Percentiles rank a stretch among this genome's conserved stretches.
Evolutionary conservation across 2,113 vertebrate species (phyloP).

Genomic region (Glaucomys volans): DNA sequence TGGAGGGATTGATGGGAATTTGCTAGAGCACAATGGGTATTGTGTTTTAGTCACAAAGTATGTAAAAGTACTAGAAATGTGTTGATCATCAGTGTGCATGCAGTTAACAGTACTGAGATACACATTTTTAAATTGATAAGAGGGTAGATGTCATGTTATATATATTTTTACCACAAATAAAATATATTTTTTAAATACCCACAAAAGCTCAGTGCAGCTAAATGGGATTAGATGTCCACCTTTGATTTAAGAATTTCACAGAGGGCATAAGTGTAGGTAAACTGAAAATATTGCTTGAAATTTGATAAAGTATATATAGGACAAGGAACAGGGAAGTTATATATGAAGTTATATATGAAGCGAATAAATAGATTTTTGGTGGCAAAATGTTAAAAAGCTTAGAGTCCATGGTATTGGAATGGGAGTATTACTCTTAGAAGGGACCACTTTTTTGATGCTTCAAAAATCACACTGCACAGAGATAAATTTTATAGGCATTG

Average conservation of each 20-base stretch:
- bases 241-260: neutral
- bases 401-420: neutral
- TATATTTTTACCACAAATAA: neutral
- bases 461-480: neutral
- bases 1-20: neutral
- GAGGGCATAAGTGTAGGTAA: neutral
- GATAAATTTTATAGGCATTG: neutral
- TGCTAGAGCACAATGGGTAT: neutral
- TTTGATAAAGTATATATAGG: neutral
- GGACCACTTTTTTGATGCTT: neutral
- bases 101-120: neutral
- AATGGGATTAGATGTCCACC: neutral
- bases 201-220: neutral
- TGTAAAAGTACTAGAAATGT: neutral
- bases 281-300: neutral
- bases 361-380: neutral
- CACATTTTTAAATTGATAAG: neutral
- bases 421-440: neutral
- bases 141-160: neutral
- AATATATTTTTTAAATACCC: no score
- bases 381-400: neutral
- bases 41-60: neutral
- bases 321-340: accelerated
- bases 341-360: neutral
- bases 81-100: neutral